Conservation (phyloP, 64 coral and sea anemone species). For the Pachyseris speciosa region DNA sequence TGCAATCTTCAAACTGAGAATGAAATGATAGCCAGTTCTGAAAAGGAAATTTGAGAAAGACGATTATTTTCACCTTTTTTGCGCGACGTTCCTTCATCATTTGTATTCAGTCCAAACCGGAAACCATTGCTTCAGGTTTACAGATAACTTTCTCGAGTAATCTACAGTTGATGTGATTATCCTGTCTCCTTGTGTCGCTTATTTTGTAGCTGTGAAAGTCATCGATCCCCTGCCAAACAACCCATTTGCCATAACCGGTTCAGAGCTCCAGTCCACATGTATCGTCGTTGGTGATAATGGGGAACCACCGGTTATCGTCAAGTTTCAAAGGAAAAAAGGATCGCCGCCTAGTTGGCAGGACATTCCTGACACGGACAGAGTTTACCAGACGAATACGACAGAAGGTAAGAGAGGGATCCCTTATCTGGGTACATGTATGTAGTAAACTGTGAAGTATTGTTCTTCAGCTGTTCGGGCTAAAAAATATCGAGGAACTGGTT, state of each 20-base stretch:
- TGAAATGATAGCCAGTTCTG: no score
- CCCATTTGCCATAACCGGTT: neutral
- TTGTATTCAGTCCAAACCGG: no score
- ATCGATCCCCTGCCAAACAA: neutral
- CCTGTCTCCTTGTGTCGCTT: neutral
- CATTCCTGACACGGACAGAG: neutral
- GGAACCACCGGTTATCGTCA: neutral
- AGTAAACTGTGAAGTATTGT: no score
- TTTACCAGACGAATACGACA: constrained; percentile 12
- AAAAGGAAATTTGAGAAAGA: no score
- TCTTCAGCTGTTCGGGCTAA: no score
- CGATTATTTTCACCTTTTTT: no score
- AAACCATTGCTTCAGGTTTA: neutral
- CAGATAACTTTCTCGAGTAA: neutral
- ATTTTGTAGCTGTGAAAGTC: neutral
- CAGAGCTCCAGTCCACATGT: neutral
- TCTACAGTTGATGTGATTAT: no score
- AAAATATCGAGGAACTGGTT: no score
- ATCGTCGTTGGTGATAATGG: neutral
- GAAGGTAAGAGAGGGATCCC: neutral
- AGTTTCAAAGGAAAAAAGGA: neutral
- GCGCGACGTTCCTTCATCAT: no score
- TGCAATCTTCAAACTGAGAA: no score
- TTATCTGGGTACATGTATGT: no score
- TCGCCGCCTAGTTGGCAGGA: neutral